Conservation (phyloP, 2,797 vertebrate species). For the Eulemur coronatus region DNA sequence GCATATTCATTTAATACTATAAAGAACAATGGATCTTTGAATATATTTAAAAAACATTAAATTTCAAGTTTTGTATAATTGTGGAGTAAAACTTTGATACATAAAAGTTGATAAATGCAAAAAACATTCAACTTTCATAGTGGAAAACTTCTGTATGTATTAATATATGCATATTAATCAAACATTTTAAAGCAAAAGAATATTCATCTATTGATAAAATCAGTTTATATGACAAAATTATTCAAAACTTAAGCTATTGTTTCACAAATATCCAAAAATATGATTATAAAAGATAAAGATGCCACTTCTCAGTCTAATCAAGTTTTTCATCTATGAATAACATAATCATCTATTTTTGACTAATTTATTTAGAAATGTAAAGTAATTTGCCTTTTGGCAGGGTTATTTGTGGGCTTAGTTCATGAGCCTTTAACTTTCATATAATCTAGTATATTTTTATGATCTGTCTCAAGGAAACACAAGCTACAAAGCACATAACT, state of each 20-base stretch:
- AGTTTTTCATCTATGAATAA: not conserved
- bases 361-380: not conserved
- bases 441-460: slow-evolving; percentile 61
- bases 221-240: not conserved
- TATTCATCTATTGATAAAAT: not conserved
- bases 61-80: not conserved
- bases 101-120: not conserved
- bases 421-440: slow-evolving; percentile 38
- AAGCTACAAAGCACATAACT: not conserved
- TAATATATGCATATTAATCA: not conserved
- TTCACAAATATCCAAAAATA: not conserved
- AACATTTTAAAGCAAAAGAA: not conserved
- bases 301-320: not conserved
- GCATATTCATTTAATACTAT: not conserved
- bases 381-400: not conserved
- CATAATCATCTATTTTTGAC: not conserved
- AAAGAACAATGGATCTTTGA: not conserved
- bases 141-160: not conserved
- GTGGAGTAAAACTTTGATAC: not conserved
- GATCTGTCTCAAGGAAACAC: slow-evolving; percentile 47
- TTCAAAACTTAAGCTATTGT: not conserved
- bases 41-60: not conserved
- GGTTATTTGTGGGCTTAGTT: not conserved
- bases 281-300: not conserved
- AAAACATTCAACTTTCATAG: not conserved